Conservation (phyloP, 1,140 invertebrate genomes). For the Drosophila nannoptera region DNA sequence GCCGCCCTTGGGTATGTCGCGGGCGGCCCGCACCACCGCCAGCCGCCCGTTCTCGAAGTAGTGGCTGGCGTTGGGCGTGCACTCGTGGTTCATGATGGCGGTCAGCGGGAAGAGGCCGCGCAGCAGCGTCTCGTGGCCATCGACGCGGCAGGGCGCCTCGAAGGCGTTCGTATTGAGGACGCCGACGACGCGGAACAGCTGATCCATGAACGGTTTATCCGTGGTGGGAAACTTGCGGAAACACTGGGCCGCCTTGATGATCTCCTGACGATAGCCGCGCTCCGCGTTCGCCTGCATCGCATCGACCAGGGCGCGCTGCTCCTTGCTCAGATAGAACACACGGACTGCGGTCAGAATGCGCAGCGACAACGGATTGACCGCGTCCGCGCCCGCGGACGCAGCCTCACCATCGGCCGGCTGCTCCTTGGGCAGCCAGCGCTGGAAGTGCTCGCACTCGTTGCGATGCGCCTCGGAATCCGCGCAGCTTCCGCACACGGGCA, state of each 20-base stretch:
- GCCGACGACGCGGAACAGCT: slow-evolving; percentile 80
- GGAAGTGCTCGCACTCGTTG: slow-evolving; percentile 82
- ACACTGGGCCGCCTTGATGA: slow-evolving; percentile 82
- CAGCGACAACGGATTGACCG: slow-evolving; percentile 80
- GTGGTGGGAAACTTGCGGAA: slow-evolving; percentile 81
- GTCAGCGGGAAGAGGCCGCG: slow-evolving; percentile 87
- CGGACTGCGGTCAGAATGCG: slow-evolving; percentile 82
- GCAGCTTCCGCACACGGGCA: slow-evolving; percentile 81
- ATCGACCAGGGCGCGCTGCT: slow-evolving; percentile 81
- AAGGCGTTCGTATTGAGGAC: slow-evolving; percentile 88
- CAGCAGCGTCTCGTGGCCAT: slow-evolving; percentile 81
- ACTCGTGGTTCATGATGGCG: slow-evolving; percentile 87
- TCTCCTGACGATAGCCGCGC: slow-evolving; percentile 81
- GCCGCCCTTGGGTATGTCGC: slow-evolving; percentile 83
- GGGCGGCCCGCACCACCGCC: slow-evolving; percentile 83
- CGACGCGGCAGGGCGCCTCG: slow-evolving; percentile 81
- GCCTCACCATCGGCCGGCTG: neutral
- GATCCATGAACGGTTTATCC: slow-evolving; percentile 72
- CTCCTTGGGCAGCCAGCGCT: slow-evolving; percentile 78
- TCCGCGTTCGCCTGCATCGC: slow-evolving; percentile 81
- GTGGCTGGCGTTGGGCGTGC: slow-evolving; percentile 87
- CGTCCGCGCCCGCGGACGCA: slow-evolving; percentile 59
- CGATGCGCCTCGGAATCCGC: slow-evolving; percentile 81
- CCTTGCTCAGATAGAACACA: slow-evolving; percentile 80
- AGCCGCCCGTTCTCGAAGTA: slow-evolving; percentile 81